Base-by-base conservation (phyloP, 2,888 invertebrate genomes). In the Bursaphelenchus okinawaensis region DNA sequence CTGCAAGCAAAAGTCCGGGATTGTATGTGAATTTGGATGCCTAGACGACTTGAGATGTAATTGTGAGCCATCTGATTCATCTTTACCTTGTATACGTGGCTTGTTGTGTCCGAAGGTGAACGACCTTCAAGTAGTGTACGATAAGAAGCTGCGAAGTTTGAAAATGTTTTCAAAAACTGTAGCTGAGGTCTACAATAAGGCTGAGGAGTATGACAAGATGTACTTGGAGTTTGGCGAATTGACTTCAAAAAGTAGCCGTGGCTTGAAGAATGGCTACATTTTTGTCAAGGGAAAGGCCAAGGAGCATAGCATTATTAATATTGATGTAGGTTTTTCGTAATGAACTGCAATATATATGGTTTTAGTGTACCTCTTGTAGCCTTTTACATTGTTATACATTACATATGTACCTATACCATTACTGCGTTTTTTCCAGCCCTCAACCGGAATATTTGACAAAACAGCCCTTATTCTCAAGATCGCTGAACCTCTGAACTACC, bases 1-100 rank as follows among this genome's bases (percentile, higher is more conserved):
- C 40, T 77, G 77, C 54, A 54, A 74, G 63, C 71, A 73, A 23
- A 63, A 66, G 31, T 71, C 66, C 29, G 76, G 77, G 19, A 67
- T 74, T 31, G 67, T 77, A 7, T 77, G 77, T 52, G 77, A 75
- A 56, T 73, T 73, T 61, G 77, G 76, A 16, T 77, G 77, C 55
- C 66, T 71, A 22, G 67, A 69, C 22, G 67, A 70, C 12, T 67
- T 70, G 19, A 67, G 66, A 70, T 75, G 55, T 62, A 75, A 74
- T 23, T 76, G 76, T 58, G 62, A 73, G 28, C 75, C 75, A 57
- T 72, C 75, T 65, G 55, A 70, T 66, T 27, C 51, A 52, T 24
- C 71, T 62, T 29, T 63, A 68, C 27, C 73, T 62, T 66, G 77
- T 72, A 70, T 55, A 67, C 76, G 56, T 70, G 76, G 76, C 65